Evolutionary conservation across 2,888 invertebrate genomes (phyloP), one percentile per base, ranked within the genome.

Genomic region (Machimus atricapillus): DNA sequence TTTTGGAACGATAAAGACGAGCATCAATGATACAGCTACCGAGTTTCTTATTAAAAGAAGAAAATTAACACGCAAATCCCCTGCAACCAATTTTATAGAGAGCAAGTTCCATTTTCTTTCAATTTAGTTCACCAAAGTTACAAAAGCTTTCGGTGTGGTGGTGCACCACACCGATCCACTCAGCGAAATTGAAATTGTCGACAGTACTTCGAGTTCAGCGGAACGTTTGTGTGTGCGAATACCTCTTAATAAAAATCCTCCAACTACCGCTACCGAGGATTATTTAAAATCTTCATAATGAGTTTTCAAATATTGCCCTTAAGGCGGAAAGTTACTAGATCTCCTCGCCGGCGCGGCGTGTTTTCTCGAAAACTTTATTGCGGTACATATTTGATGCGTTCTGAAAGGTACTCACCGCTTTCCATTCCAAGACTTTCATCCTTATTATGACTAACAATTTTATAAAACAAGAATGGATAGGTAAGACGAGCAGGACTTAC

Each of bases 261-360:
- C 43, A 78, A 78, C 78, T 43, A 78, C 37, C 37, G 40, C 43
- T 43, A 12, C 23, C 14, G 78, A 78, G 43, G 78, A 78, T 78
- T 78, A 78, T 81, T 81, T 52, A 52, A 56, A 81, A 81, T 81
- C 81, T 81, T 81, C 52, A 34, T 81, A 81, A 81, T 81, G 81
- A 81, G 81, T 81, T 56, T 56, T 52, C 81, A 56, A 79, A 81
- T 81, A 81, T 31, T 56, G 31, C 56, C 81, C 81, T 81, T 31
- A 79, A 81, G 81, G 56, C 56, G 31, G 56, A 81, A 81, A 37
- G 81, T 52, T 81, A 16, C 81, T 56, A 81, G 34, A 31, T 78
- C 19, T 78, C 78, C 6, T 43, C 14, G 19, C 43, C 5, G 43
- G 40, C 43, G 19, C 5, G 43, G 40, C 43, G 19, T 19, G 40